Base-by-base conservation (phyloP, 1,140 invertebrate species). In the Eriocheir sinensis region DNA sequence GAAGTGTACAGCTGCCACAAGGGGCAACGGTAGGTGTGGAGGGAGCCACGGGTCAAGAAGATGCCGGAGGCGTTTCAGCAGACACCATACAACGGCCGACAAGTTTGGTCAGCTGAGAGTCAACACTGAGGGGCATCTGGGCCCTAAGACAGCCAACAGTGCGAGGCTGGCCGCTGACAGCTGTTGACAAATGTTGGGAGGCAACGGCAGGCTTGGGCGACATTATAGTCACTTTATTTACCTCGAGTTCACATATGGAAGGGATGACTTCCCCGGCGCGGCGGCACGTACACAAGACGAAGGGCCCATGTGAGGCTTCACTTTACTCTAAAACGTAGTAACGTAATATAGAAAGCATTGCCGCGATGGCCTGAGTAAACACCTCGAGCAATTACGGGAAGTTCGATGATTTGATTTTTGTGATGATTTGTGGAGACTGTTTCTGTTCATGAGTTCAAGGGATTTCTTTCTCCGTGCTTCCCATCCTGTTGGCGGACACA, bases 31-130 rank as follows among this genome's bases (percentile, higher is more conserved):
- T 12, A n/a, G 21, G 60, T 72, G 60, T 72, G 60, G 60, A 72
- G 60, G 60, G 2, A 72, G 60, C n/a, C 60, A 72, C 21, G 60
- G 60, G 60, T 72, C 60, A 72, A 72, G 60, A 72, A n/a, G 17
- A n/a, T 21, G 21, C 60, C 60, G 27, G 60, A 72, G 60, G 60
- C 27, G 6, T 72, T 21, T 3, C n/a, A 72, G 27, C 60, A 72
- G 21, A 72, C 60, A 72, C 21, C 27, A 72, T 72, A 72, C n/a
- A 72, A n/a, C 60, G n/a, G 60, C 60, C 60, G 60, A 72, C 60
- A 21, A 72, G 60, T 72, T 72, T 72, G 60, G 60, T 72, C 60
- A 72, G 60, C 60, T 72, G 60, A 72, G 60, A 72, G 60, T 72
- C 60, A 72, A 72, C 60, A 72, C 21, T 21, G 60, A n/a, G 60